These are phyloP conservation scores for Oreonectes daqikongensis DNA, from an alignment of 2,797 vertebrate genomes.

Conservation along the genomic window DNA sequence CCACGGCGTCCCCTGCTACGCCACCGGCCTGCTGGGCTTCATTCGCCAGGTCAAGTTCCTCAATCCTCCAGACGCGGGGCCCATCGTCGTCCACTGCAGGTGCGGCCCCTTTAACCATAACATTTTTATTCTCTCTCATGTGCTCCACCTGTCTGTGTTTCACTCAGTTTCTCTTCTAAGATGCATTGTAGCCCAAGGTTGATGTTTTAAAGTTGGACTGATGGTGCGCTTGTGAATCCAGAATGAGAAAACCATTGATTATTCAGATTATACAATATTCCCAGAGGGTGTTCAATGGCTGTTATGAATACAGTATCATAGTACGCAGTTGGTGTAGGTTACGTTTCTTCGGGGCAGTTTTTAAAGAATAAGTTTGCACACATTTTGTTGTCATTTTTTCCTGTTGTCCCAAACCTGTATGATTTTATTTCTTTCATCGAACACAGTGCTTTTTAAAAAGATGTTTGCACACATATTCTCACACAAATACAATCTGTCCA, in stretches of 20 bases:
- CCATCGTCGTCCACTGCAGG: constrained; percentile 97
- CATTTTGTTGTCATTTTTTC: neutral
- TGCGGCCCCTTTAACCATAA: constrained; percentile 55
- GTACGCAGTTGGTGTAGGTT: neutral
- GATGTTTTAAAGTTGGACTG: constrained; percentile 5
- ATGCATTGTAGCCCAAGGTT: neutral
- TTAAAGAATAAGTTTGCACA: neutral
- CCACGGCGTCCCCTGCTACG: constrained; percentile 95
- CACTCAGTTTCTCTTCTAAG: neutral
- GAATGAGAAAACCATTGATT: neutral
- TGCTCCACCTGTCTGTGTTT: neutral
- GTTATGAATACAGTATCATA: neutral
- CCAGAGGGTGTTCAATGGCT: neutral
- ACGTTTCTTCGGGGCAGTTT: neutral
- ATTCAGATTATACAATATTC: neutral
- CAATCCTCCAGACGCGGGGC: constrained; percentile 91
- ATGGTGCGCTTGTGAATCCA: neutral
- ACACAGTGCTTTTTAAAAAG: no score
- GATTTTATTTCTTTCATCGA: no score
- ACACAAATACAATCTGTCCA: no score
- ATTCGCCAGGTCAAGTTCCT: constrained; percentile 97
- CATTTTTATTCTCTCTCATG: neutral
- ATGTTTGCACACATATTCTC: constrained; percentile 5
- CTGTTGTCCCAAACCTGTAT: no score
- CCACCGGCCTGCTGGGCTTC: constrained; percentile 93